These are phyloP conservation scores for Calonectris borealis DNA, from an alignment of 2,113 vertebrate genomes.

Conservation along the genomic window DNA sequence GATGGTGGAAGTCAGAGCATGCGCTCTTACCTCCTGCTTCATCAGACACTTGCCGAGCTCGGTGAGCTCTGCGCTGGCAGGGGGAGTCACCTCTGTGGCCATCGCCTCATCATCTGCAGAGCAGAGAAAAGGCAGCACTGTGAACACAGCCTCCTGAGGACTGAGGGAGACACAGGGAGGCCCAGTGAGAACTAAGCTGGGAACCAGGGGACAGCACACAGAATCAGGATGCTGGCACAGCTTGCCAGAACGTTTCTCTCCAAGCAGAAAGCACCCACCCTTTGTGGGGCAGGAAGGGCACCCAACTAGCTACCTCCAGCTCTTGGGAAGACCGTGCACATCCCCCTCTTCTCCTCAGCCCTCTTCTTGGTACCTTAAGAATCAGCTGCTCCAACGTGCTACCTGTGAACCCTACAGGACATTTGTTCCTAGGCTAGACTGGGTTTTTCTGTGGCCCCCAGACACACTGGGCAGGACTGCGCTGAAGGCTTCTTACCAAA, in stretches of 20 bases:
- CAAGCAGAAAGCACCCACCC: not conserved
- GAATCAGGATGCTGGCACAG: not conserved
- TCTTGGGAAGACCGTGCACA: not conserved
- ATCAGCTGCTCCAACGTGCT: not conserved
- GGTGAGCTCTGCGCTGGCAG: conserved; percentile 80
- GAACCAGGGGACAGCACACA: not conserved
- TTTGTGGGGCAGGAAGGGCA: not conserved
- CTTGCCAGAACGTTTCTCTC: not conserved
- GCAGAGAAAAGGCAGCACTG: not conserved
- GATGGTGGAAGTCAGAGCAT: not conserved
- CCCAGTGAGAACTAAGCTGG: not conserved
- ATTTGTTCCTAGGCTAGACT: not conserved
- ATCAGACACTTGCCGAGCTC: conserved; percentile 92
- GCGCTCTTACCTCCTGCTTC: conserved; percentile 84
- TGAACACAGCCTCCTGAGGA: not conserved
- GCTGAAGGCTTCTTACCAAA: not conserved
- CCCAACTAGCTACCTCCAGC: not conserved
- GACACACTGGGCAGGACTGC: not conserved
- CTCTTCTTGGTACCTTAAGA: not conserved
- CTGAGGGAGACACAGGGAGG: not conserved
- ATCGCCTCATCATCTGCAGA: conserved; percentile 90
- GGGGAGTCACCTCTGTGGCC: conserved; percentile 81
- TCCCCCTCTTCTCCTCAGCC: not conserved
- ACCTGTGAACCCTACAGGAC: not conserved
- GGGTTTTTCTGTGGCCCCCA: not conserved